Base-by-base conservation (phyloP, 2,797 vertebrate genomes). In the Myiotriccus ornatus region DNA sequence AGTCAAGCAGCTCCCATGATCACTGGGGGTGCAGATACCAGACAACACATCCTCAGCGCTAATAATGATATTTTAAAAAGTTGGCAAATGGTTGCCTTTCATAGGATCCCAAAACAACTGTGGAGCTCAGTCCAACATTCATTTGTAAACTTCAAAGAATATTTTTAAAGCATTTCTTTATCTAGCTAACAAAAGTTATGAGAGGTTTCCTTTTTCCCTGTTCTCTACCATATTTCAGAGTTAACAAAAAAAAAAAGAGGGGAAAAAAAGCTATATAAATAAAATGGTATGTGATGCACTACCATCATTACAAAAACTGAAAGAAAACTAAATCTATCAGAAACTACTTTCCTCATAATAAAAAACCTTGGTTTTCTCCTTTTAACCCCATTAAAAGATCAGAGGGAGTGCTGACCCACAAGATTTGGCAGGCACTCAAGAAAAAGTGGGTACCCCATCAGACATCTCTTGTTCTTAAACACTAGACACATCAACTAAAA, bases 301-400 rank as follows among this genome's bases (percentile, higher is more conserved):
- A 93, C 43, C 13, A 91, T 76, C 50, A 88, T 81, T 73, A 81
- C 75, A 86, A 88, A 75, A 94, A 93, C 62, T 52, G 78, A 64
- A 95, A 91, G 91, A 96, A 95, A 92, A 91, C 91, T 43, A 68
- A 91, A 94, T 77, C 87, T 81, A 77, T 67, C 84, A 64, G 50
- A 79, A 96, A 84, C 93, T 94, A 80, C 87, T 91, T 94, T 91
- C 68, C 87, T 95, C 89, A 83, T 53, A 93, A 95, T 96, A 96
- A 96, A 97, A 97, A 96, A 20, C 34, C 63, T 60, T 50, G 22
- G 63, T 64, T 95, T 95, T 97, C 95, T 96, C 95, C 95, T 96
- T 95, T 97, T 97, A 97, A 96, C 93, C 94, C 87, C 73, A 95
- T 96, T 96, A 97, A 97, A 97, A 97, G 97, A 97, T 96, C 97